phyloP scores from a whole-genome alignment of 2,113 vertebrate species.

The Delphinapterus leucas region DNA sequence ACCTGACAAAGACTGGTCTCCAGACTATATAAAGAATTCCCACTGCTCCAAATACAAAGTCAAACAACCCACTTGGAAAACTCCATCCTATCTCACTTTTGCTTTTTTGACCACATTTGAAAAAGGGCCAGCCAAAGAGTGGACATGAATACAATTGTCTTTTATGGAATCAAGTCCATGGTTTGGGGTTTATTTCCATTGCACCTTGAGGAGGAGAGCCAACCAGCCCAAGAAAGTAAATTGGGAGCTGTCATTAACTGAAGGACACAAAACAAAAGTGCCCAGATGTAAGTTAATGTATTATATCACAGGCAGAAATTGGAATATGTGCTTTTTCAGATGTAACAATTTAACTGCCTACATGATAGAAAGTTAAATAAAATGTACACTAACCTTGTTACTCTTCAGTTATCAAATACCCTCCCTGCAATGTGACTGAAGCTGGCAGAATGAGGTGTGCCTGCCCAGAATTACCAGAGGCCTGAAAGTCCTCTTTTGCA shows the following conservation, averaged over 20 bases:
- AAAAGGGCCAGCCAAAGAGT: neutral
- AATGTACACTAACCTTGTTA: constrained; percentile 32
- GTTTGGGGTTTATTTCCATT: neutral
- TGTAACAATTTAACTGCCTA: constrained; percentile 58
- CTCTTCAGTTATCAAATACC: neutral
- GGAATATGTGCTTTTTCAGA: constrained; percentile 10
- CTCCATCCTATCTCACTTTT: neutral
- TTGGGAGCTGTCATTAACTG: neutral
- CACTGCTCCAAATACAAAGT: neutral
- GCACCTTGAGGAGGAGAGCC: neutral
- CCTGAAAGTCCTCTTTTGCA: constrained; percentile 11
- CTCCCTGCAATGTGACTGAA: neutral
- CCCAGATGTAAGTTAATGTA: neutral
- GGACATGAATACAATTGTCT: neutral
- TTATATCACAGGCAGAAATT: constrained; percentile 13
- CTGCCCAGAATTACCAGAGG: neutral
- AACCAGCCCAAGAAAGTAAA: neutral
- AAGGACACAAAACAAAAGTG: neutral
- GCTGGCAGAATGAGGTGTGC: neutral
- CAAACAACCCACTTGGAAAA: neutral
- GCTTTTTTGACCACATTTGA: neutral
- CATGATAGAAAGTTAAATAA: constrained; percentile 47
- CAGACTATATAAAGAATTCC: neutral
- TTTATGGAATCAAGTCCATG: neutral
- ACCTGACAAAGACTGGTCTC: neutral